Percentiles rank a stretch among this genome's conserved stretches.
phyloP scores from a whole-genome alignment of 2,113 vertebrate genomes.

The Trinectes maculatus region DNA sequence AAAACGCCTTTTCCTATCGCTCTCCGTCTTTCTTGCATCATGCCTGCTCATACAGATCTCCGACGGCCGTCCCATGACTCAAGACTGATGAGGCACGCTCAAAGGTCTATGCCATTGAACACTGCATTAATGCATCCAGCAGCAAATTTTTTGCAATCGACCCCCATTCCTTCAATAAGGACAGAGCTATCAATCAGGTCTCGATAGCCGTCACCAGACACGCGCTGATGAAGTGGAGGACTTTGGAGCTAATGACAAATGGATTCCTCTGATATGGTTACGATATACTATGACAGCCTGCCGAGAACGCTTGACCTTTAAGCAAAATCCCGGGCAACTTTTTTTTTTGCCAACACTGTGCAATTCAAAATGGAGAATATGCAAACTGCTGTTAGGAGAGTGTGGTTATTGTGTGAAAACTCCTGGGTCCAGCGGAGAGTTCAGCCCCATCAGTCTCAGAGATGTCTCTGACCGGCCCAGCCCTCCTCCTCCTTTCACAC shows the following conservation, averaged over 20 bases:
- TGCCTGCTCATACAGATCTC: conserved; percentile 56
- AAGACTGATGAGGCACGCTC: conserved; percentile 78
- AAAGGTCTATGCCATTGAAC: conserved; percentile 76
- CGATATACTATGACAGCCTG: conserved; percentile 60
- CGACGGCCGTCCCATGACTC: conserved; percentile 69
- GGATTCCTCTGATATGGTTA: conserved; percentile 69
- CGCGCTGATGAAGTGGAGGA: conserved; percentile 73
- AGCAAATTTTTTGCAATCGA: conserved; percentile 79
- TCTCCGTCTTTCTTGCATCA: conserved; percentile 58
- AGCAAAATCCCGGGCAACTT: conserved; percentile 46
- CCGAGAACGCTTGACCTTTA: conserved; percentile 70
- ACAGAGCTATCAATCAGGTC: conserved; percentile 79
- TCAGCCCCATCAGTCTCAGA: conserved; percentile 28
- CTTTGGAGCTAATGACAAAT: conserved; percentile 77
- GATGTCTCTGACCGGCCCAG: conserved; percentile 26
- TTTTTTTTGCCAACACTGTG: conserved; percentile 40
- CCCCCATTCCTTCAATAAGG: conserved; percentile 75
- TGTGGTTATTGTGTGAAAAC: conserved; percentile 29
- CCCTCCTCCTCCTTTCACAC: conserved; percentile 56
- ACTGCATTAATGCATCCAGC: conserved; percentile 74
- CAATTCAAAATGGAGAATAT: conserved; percentile 33
- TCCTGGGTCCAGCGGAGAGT: conserved; percentile 39
- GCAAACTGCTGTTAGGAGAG: conserved; percentile 39
- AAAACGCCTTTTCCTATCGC: conserved; percentile 44
- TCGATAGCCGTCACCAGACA: conserved; percentile 72